phyloP scores from a whole-genome alignment of 2,113 vertebrate species.

The Polyodon spathula region DNA sequence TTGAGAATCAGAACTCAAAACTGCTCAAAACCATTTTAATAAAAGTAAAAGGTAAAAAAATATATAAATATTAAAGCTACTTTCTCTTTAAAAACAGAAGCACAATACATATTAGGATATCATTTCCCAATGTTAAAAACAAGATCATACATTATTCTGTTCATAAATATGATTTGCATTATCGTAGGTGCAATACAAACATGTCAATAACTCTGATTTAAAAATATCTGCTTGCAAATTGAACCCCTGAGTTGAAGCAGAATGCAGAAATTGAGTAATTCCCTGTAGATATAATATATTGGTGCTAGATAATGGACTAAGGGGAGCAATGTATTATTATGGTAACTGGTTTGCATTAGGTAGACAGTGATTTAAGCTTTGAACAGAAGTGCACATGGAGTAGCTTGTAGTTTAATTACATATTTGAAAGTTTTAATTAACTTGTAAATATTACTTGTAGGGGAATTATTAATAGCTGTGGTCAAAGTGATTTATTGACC shows the following conservation, averaged over 20 bases:
- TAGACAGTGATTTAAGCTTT: conserved; percentile 1
- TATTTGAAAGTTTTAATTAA: conserved; percentile 1
- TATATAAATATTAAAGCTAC: no score
- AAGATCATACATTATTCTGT: neutral
- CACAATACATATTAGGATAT: no score
- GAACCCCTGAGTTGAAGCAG: neutral
- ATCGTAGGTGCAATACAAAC: neutral
- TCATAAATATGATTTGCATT: neutral
- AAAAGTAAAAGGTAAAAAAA: no score
- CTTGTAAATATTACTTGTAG: neutral
- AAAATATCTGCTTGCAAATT: neutral
- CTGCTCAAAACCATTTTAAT: no score
- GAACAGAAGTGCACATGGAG: neutral
- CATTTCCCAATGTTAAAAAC: neutral
- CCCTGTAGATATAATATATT: neutral
- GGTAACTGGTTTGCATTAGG: neutral
- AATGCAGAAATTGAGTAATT: neutral
- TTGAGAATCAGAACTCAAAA: no score
- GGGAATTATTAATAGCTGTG: neutral
- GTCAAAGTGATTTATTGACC: neutral
- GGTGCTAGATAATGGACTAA: neutral
- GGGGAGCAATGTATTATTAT: neutral
- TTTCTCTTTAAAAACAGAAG: no score
- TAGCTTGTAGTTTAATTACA: neutral
- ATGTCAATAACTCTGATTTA: conserved; percentile 1